Base-by-base conservation (phyloP, 2,888 invertebrate genomes). In the Iselma pallidipennis region DNA sequence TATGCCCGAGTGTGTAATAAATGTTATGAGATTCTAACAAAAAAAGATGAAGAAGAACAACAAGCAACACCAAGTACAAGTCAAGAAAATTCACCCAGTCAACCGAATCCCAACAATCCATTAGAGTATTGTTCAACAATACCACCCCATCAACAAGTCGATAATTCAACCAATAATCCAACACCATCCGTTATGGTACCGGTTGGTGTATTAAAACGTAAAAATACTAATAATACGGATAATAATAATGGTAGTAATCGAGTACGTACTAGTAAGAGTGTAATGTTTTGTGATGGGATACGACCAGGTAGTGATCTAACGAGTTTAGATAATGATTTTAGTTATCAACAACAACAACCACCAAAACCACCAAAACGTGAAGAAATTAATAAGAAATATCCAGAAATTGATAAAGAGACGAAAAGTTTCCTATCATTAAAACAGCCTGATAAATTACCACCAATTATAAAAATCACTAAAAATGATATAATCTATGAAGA, bases 261-360 rank as follows among this genome's bases (percentile, higher is more conserved):
- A 70, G 73, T 73, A 0, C 82, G 85, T 54, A 89, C 85, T 73
- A 88, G 85, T 70, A 91, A 88, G 83, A 91, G 87, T 71, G 94
- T 94, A 50, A 93, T 94, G 87, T 94, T 94, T 78, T 93, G 92
- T 74, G 94, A 95, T 81, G 94, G 94, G 67, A 93, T 95, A 75
- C 85, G 92, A 61, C 94, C 94, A 33, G 92, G 94, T 66, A 93
- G 93, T 75, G 94, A 94, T 82, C 83, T 94, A 74, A 91, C 92
- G 60, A 91, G 91, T 79, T 84, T 91, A 68, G 91, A 92, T 78
- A 88, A 85, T 74, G 85, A 85, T 76, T 86, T 81, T 67, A 49
- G 53, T 21, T 59, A 57, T 51, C 29, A 55, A 52, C n/a, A 68
- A 70, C 7, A 58, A 53, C 28, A 26, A 49, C 1, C 61, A 12